Evolutionary conservation across 2,113 vertebrate species (phyloP), one percentile per base, ranked within the genome.

Genomic region (Salvelinus namaycush): DNA sequence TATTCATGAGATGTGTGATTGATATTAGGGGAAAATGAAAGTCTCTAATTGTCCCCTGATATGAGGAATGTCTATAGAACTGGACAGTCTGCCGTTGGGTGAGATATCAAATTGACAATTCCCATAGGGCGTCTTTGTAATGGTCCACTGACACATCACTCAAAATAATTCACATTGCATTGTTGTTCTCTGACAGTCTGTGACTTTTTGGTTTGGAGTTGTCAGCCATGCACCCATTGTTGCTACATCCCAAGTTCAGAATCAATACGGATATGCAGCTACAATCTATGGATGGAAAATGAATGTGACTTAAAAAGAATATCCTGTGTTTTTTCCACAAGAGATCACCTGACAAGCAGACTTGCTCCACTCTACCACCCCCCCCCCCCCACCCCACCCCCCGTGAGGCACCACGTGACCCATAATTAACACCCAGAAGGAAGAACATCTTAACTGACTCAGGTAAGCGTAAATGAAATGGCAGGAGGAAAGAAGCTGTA

Each of bases 1-100:
- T 91, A 93, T 93, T 92, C 92, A 93, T 93, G 90, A 93, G 90
- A 85, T 81, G 84, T 80, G 84, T 91, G 92, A 92, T 92, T 92
- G 91, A 93, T 92, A 91, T 91, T 90, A 92, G 88, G 71, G 77
- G 82, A 80, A 92, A 92, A 93, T 93, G 88, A 92, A 88, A 86
- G 73, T 76, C 87, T 82, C 88, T 92, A 91, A 92, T 93, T 92
- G 90, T 90, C 73, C 83, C 86, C 84, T 86, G 83, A 89, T 90
- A 87, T 80, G 82, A 89, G 71, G 82, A 86, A 88, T 88, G 79
- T 90, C 70, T 81, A 76, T 75, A 77, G 82, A 59, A 39, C 24
- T 4, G 70, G 70, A 14, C 70, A 31, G 70, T n/a, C 16, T 54
- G 66, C 74, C 39, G 54, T 71, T 59, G 87, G 88, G 89, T 89